These are phyloP conservation scores for Hippocampus comes DNA, from an alignment of 2,113 vertebrate species.

Conservation along the genomic window DNA sequence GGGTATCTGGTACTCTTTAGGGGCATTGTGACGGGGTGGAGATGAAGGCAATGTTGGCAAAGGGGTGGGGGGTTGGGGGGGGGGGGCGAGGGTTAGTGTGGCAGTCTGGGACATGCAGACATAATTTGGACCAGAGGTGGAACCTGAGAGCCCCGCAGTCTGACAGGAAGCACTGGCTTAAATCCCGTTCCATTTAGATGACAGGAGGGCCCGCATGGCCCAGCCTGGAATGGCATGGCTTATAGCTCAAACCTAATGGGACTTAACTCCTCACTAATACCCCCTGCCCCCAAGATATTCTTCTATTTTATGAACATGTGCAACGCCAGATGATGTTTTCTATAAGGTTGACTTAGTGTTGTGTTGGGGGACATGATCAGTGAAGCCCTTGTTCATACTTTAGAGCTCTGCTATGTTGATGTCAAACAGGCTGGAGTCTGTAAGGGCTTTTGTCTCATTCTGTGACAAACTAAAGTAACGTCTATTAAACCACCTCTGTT, in stretches of 20 bases:
- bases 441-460: conserved; percentile 34
- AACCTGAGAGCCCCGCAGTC: conserved; percentile 67
- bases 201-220: conserved; percentile 47
- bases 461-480: conserved; percentile 33
- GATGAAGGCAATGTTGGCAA: conserved; percentile 21
- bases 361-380: conserved; percentile 40
- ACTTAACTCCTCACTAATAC: conserved; percentile 1
- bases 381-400: conserved; percentile 53
- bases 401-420: conserved; percentile 43
- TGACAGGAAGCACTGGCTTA: conserved; percentile 72
- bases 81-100: conserved; percentile 33
- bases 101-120: conserved; percentile 53
- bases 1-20: conserved; percentile 32
- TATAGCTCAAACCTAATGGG: conserved; percentile 27
- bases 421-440: conserved; percentile 41
- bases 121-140: conserved; percentile 72
- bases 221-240: conserved; percentile 30
- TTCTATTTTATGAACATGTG: neutral
- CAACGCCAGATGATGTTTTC: neutral
- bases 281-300: no score
- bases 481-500: conserved; percentile 49
- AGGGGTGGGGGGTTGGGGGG: neutral
- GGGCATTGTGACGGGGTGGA: conserved; percentile 30
- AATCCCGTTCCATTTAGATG: conserved; percentile 62
- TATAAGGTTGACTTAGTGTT: neutral